Evolutionary conservation across 2,888 invertebrate genomes (phyloP).

Genomic region (Lumbricus terrestris): DNA sequence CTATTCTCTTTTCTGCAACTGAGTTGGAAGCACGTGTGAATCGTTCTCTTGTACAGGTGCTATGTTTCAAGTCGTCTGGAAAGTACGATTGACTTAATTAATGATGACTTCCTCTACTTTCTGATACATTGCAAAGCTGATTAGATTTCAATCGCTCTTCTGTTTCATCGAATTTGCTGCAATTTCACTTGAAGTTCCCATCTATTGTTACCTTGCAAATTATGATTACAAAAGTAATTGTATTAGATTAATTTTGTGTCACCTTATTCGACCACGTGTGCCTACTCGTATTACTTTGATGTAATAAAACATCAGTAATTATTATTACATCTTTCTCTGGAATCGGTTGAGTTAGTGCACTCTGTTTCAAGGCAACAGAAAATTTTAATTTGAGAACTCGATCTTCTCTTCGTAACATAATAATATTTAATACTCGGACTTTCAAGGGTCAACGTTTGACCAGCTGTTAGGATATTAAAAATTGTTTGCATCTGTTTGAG

Average conservation of each 20-base stretch:
- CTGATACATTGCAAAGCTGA: background rate
- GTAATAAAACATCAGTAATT: background rate
- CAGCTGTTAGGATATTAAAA: background rate
- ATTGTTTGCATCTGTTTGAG: background rate
- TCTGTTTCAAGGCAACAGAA: background rate
- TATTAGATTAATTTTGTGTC: background rate
- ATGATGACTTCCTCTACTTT: background rate
- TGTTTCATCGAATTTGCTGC: background rate
- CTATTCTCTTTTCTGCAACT: no score
- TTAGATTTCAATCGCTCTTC: background rate
- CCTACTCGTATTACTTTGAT: background rate
- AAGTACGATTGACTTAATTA: background rate
- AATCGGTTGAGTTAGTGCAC: background rate
- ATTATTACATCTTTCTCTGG: background rate
- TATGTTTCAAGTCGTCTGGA: background rate
- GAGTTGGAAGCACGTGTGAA: no score
- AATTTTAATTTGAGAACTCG: background rate
- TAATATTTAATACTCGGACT: background rate
- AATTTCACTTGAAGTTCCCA: background rate
- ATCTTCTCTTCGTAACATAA: background rate
- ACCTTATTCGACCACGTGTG: background rate
- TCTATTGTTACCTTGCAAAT: background rate
- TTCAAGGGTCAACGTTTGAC: background rate
- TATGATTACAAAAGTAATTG: background rate
- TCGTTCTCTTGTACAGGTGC: no score